phyloP scores from a whole-genome alignment of 2,113 vertebrate species.

The Lichenostomus cassidix region DNA sequence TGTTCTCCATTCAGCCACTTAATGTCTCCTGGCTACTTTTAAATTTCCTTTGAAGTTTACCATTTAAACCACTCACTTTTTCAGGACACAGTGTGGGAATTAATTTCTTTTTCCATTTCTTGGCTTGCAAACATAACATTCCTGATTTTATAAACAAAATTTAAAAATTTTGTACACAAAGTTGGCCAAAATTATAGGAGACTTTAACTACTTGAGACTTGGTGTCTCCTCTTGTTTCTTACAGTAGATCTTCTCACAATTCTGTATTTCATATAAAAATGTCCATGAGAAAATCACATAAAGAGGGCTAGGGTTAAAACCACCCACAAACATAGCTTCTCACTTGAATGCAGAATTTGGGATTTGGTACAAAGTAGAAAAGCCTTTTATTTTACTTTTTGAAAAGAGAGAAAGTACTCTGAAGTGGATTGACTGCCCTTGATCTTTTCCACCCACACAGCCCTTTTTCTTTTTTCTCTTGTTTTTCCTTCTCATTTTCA shows the following conservation, averaged over 20 bases:
- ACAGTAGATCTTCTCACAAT: neutral
- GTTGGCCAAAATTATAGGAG: neutral
- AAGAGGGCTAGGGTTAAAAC: neutral
- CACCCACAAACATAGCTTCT: neutral
- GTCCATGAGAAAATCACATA: neutral
- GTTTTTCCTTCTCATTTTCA: neutral
- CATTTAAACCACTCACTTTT: slow-evolving; percentile 22
- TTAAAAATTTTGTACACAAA: neutral
- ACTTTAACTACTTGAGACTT: neutral
- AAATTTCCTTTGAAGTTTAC: slow-evolving; percentile 11
- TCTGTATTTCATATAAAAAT: neutral
- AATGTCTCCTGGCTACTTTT: neutral
- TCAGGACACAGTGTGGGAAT: neutral
- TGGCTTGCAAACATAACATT: neutral
- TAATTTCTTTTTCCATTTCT: slow-evolving; percentile 6
- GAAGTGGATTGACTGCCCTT: neutral
- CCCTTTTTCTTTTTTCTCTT: no score
- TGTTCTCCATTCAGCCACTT: neutral
- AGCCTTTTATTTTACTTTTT: neutral
- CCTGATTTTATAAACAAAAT: neutral
- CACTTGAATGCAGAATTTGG: neutral
- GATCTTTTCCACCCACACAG: neutral
- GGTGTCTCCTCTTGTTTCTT: neutral
- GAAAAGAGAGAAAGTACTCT: neutral
- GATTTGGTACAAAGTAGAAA: neutral